Evolutionary conservation across 2,888 invertebrate species (phyloP), one percentile per base, ranked within the genome.

Genomic region (Macrostomum cliftonense): DNA sequence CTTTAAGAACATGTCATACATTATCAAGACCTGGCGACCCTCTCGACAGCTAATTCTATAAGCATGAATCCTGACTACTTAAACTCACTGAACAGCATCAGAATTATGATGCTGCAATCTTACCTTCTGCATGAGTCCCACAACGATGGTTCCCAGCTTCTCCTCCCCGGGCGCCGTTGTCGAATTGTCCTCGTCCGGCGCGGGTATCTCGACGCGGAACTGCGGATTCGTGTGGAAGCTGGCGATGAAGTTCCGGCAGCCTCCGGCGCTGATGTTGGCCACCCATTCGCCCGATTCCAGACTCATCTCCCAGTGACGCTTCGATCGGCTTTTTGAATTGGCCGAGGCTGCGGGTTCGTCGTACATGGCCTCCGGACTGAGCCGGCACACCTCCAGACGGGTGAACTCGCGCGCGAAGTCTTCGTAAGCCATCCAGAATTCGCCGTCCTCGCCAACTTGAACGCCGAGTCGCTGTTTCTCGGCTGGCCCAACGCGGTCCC

Each of bases 61-160:
- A n/a, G n/a, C n/a, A n/a, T n/a, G n/a, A n/a, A n/a, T n/a, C n/a
- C n/a, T n/a, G n/a, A n/a, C n/a, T n/a, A n/a, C n/a, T n/a, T n/a
- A n/a, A n/a, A n/a, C n/a, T n/a, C n/a, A n/a, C n/a, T n/a, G n/a
- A n/a, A n/a, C n/a, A n/a, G n/a, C n/a, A n/a, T n/a, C n/a, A n/a
- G n/a, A n/a, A n/a, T n/a, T n/a, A n/a, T 28, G 9, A 4, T 28
- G 9, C 80, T 2, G n/a, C n/a, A 84, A 78, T 61, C 85, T 62
- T 73, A 91, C 89, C 71, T 95, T 97, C 71, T 97, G 97, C 83
- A 97, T 88, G 4, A 97, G 75, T 0, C 85, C 91, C 28, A 89
- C 79, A 62, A 97, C 86, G 37, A 88, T 80, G 0, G 95, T 95
- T 73, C 93, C 93, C 62, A 83, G 82, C 56, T 83, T 82, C 53